Conservation (phyloP, 2,888 invertebrate genomes). For the Melinaea menophilus region DNA sequence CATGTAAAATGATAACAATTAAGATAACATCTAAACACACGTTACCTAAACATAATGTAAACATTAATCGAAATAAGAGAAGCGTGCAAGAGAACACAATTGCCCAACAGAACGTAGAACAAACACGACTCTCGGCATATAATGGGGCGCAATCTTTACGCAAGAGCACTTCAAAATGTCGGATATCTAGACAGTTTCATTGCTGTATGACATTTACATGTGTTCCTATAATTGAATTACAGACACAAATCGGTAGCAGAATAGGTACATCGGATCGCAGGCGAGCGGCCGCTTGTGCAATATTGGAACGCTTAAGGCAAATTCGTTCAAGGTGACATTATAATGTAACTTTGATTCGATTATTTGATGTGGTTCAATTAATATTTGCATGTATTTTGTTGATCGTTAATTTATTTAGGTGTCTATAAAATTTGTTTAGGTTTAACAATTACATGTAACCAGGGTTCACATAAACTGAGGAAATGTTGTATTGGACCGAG, state of each 20-base stretch:
- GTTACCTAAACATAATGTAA: slow-evolving; percentile 26
- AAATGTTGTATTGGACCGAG: no score
- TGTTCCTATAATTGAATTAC: slow-evolving; percentile 66
- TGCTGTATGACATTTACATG: slow-evolving; percentile 66
- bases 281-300: slow-evolving; percentile 24
- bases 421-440: neutral
- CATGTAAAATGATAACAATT: slow-evolving; percentile 20
- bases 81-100: slow-evolving; percentile 39
- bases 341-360: slow-evolving; percentile 36
- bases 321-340: slow-evolving; percentile 58
- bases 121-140: slow-evolving; percentile 36
- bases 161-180: slow-evolving; percentile 38
- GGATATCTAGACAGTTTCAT: slow-evolving; percentile 43
- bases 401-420: neutral
- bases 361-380: slow-evolving; percentile 37
- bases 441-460: no score
- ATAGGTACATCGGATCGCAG: slow-evolving; percentile 25
- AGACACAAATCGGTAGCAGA: slow-evolving; percentile 55
- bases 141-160: slow-evolving; percentile 39
- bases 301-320: slow-evolving; percentile 30
- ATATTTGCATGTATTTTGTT: slow-evolving; percentile 33
- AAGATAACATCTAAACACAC: slow-evolving; percentile 22
- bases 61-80: slow-evolving; percentile 36
- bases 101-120: slow-evolving; percentile 43
- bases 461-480: no score